Evolutionary conservation across 2,888 invertebrate genomes (phyloP).

Genomic region (Hyalella azteca): DNA sequence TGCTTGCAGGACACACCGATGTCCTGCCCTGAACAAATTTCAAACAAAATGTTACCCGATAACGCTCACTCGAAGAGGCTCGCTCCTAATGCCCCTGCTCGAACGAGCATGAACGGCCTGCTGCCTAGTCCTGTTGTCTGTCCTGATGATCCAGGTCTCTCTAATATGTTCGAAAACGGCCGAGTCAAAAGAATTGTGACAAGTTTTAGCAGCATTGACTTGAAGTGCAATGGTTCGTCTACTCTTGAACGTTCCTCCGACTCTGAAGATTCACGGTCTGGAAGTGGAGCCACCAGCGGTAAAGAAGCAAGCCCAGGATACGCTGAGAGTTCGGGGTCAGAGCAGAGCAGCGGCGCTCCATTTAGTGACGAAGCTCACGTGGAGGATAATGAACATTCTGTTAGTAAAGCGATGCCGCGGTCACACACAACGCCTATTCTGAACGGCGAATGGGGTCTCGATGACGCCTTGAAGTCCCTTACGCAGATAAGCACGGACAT

Average conservation of each 20-base stretch:
- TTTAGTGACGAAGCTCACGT: conserved; percentile 39
- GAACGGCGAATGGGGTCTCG: conserved; percentile 50
- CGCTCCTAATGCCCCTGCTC: conserved; percentile 40
- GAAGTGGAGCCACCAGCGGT: conserved; percentile 51
- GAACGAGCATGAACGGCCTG: conserved; percentile 56
- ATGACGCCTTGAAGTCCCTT: conserved; percentile 48
- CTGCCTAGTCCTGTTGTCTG: conserved; percentile 56
- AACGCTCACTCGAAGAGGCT: conserved; percentile 18
- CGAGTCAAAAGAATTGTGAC: conserved; percentile 41
- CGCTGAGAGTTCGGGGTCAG: conserved; percentile 55
- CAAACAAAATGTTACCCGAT: conserved; percentile 25
- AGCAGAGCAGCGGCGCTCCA: conserved; percentile 51
- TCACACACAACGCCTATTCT: conserved; percentile 51
- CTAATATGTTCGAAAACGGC: conserved; percentile 47
- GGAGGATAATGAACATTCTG: conserved; percentile 36
- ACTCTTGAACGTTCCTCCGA: conserved; percentile 53
- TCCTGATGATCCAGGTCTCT: conserved; percentile 44
- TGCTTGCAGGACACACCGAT: conserved; percentile 27
- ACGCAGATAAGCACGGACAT: conserved; percentile 42
- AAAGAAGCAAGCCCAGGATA: conserved; percentile 57
- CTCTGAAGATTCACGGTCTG: conserved; percentile 54
- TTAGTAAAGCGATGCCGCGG: conserved; percentile 40
- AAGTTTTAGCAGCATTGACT: conserved; percentile 39
- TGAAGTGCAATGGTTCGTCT: conserved; percentile 24
- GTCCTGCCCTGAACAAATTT: conserved; percentile 10